phyloP scores from a whole-genome alignment of 2,113 vertebrate species.

The Phylloscopus whistleri region DNA sequence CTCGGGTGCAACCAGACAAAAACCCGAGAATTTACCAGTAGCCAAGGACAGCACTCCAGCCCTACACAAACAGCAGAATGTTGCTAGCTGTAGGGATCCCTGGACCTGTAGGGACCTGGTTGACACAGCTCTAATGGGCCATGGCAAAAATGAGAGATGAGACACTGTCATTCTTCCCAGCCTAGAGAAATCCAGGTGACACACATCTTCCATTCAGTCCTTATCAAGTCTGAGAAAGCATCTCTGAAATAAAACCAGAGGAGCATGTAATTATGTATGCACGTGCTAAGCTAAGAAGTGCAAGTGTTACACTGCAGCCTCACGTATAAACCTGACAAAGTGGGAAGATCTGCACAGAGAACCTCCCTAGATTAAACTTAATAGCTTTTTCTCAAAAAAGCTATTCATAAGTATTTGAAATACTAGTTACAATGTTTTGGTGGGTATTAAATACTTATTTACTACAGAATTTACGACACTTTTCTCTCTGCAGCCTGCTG shows the following conservation, averaged over 20 bases:
- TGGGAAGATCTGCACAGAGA: not conserved
- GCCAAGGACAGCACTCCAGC: not conserved
- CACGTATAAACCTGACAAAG: not conserved
- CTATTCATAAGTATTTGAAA: not conserved
- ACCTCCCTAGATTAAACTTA: not conserved
- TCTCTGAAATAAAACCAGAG: not conserved
- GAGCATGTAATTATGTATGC: not conserved
- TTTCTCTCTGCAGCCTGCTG: not conserved
- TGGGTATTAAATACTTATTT: not conserved
- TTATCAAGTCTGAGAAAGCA: not conserved
- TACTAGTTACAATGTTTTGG: not conserved
- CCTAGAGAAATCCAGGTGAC: not conserved
- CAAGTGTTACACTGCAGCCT: not conserved
- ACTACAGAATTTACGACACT: not conserved
- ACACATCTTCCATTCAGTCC: not conserved
- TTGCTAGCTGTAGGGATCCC: not conserved
- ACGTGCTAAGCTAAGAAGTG: not conserved
- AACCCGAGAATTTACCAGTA: too few species aligned
- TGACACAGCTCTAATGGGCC: not conserved
- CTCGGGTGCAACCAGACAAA: too few species aligned
- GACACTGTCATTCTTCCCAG: not conserved
- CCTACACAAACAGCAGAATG: not conserved
- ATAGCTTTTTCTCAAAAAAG: not conserved
- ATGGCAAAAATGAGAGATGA: not conserved
- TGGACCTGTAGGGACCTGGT: not conserved